Evolutionary conservation across 2,797 vertebrate species (phyloP).

Genomic region (Lophotriccus pileatus): DNA sequence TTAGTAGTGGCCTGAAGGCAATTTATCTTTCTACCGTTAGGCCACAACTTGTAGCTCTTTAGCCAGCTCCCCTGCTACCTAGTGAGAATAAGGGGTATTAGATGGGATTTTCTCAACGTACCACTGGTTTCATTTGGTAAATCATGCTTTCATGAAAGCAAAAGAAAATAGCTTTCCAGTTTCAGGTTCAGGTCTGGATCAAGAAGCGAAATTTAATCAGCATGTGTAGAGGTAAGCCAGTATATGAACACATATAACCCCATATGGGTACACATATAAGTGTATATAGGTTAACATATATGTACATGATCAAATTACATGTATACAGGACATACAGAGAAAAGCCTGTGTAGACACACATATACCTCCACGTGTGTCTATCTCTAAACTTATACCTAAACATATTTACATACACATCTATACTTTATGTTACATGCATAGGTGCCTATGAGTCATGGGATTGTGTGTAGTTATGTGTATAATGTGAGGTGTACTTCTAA

Average conservation of each 20-base stretch:
- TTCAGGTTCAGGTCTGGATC: background rate
- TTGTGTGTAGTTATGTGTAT: background rate
- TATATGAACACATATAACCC: background rate
- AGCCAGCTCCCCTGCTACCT: background rate
- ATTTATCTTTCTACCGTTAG: background rate
- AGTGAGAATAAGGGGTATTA: background rate
- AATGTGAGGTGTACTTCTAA: background rate
- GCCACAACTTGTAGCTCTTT: background rate
- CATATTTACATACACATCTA: background rate
- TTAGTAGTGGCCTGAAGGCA: background rate
- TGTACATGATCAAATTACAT: background rate
- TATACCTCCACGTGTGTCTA: background rate
- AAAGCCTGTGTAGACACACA: background rate
- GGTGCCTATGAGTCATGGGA: fast-evolving
- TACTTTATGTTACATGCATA: background rate
- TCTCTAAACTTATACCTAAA: background rate
- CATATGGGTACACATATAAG: background rate
- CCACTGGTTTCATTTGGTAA: background rate
- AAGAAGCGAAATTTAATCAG: background rate
- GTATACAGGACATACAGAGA: background rate
- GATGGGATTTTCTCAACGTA: background rate
- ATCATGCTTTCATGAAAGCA: background rate
- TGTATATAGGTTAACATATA: background rate
- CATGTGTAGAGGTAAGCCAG: fast-evolving
- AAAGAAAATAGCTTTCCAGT: background rate